phyloP scores from a whole-genome alignment of 2,888 invertebrate genomes.

The Bellardia pandia region DNA sequence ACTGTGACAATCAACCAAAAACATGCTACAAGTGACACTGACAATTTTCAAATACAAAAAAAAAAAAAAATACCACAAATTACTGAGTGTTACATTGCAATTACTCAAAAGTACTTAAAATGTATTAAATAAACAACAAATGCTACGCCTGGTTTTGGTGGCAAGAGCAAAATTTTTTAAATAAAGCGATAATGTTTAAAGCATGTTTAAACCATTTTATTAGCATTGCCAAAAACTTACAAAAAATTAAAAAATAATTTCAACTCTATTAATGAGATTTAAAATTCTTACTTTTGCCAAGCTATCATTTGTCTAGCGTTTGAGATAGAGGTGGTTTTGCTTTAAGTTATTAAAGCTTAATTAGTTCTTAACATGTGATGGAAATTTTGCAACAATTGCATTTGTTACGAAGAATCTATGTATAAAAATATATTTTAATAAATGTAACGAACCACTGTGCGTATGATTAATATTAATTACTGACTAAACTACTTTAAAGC shows the following conservation, averaged over 20 bases:
- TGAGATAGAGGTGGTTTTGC: too few species aligned
- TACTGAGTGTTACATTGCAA: constrained; percentile 63
- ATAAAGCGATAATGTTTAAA: too few species aligned
- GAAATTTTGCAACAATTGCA: background rate
- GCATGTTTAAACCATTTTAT: too few species aligned
- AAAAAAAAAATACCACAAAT: constrained; percentile 50
- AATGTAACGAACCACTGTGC: background rate
- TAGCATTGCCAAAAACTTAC: background rate
- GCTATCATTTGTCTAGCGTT: too few species aligned
- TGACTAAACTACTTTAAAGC: background rate
- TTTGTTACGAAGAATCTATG: background rate
- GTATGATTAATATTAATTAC: constrained; percentile 6
- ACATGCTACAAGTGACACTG: background rate
- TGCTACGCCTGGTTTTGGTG: background rate
- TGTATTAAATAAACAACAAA: constrained; percentile 40
- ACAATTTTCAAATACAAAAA: background rate
- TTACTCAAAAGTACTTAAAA: constrained; percentile 60
- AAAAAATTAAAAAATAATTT: too few species aligned
- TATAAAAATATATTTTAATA: background rate
- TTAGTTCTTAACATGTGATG: background rate
- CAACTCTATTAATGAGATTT: too few species aligned
- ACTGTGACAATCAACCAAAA: constrained; percentile 21
- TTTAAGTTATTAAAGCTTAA: too few species aligned
- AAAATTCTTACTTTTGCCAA: too few species aligned
- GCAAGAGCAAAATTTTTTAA: background rate